Evolutionary conservation across 2,113 vertebrate genomes (phyloP), one percentile per base, ranked within the genome.

Genomic region (Tupaia chinensis): DNA sequence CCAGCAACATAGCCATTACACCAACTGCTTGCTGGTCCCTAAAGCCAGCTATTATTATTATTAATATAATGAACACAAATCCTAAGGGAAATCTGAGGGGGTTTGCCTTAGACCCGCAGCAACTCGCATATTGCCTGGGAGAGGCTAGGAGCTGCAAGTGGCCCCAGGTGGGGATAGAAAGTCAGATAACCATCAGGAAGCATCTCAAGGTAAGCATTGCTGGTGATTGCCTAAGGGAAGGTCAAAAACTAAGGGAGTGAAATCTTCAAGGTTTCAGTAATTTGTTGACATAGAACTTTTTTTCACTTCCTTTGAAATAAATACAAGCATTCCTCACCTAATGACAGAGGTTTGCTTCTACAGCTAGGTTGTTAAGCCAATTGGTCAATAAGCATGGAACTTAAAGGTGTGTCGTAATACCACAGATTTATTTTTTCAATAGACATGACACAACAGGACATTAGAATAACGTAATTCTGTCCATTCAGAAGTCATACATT

Each of bases 141-240:
- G 53, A 23, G 22, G 16, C n/a, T n/a, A 27, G 34, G 60, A 80
- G 5, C 23, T 25, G 7, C 25, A 63, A 54, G 44, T 11, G n/a
- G 32, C 58, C 73, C 80, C 32, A 87, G 12, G 13, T 53, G 17
- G 13, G 1, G 34, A 23, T 63, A 7, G 44, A n/a, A 86, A 89
- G 12, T 27, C 93, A 83, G 69, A 74, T 44, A 69, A 80, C 54
- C 66, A 60, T 8, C 25, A 65, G 68, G 89, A 93, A 92, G 56
- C 29, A 56, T 76, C 80, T 84, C 63, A 73, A 63, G 53, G 65
- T 72, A 82, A 72, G 56, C 11, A 74, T 91, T 96, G 86, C 77
- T 60, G 14, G 29, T 87, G 23, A 95, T 9, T 74, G 22, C 17
- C 63, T 60, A 17, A 87, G 63, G 58, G 58, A 14, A 80, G 79